Evolutionary conservation across 1,140 invertebrate genomes (phyloP).

Genomic region (Scaptomyza hsui): DNA sequence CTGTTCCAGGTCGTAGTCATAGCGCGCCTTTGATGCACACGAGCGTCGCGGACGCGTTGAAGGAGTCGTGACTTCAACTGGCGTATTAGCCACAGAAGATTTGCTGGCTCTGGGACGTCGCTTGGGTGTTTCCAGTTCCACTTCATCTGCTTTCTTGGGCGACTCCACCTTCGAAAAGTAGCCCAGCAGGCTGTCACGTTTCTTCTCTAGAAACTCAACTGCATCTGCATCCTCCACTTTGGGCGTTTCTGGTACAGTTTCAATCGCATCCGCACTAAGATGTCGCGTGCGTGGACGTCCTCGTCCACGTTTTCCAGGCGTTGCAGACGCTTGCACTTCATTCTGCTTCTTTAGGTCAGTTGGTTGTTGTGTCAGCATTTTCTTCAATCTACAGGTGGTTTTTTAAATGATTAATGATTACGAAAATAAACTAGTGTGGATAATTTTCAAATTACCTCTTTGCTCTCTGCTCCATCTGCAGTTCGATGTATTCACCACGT

Average conservation of each 20-base stretch:
- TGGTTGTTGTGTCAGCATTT: constrained; percentile 65
- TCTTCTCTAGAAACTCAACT: constrained; percentile 78
- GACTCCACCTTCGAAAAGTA: constrained; percentile 84
- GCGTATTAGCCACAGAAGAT: constrained; percentile 13
- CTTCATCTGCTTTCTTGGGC: constrained; percentile 40
- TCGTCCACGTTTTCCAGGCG: constrained; percentile 47
- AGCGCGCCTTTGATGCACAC: constrained; percentile 72
- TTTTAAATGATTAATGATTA: no score
- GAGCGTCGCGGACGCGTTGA: constrained; percentile 69
- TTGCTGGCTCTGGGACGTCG: constrained; percentile 39
- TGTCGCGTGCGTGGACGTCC: constrained; percentile 53
- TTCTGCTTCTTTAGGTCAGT: constrained; percentile 8
- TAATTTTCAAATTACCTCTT: constrained; percentile 75
- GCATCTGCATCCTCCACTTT: constrained; percentile 32
- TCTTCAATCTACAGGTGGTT: constrained; percentile 61
- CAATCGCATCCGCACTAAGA: constrained; percentile 30
- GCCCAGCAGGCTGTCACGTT: constrained; percentile 86
- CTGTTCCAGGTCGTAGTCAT: constrained; percentile 71
- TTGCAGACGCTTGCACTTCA: constrained; percentile 12
- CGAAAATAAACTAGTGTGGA: background rate
- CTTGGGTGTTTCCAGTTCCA: constrained; percentile 55
- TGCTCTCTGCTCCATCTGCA: constrained; percentile 85
- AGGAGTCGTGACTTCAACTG: constrained; percentile 23
- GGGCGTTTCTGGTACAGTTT: background rate
- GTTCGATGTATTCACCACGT: constrained; percentile 85